phyloP scores from a whole-genome alignment of 2,888 invertebrate genomes.

The Argyresthia goedartella region DNA sequence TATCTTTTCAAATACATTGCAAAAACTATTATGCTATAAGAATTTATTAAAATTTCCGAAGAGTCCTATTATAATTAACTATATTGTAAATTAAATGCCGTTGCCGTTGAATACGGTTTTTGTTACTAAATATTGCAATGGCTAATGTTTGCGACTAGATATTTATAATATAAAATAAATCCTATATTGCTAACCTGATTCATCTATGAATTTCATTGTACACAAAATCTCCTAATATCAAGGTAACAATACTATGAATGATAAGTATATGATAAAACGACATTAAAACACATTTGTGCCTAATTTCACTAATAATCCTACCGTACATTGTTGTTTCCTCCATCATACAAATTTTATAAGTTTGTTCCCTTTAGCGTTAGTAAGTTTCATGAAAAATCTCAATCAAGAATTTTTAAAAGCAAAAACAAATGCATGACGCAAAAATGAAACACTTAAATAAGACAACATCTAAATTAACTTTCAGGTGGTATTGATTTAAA shows the following conservation, averaged over 20 bases:
- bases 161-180: conserved; percentile 35
- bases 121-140: conserved; percentile 59
- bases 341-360: not conserved
- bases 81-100: conserved; percentile 3
- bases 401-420: too few species aligned
- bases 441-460: too few species aligned
- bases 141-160: conserved; percentile 68
- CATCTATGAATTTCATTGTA: conserved; percentile 7
- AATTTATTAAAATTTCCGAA: not conserved
- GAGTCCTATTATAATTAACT: not conserved
- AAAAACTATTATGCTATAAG: not conserved
- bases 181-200: conserved; percentile 38
- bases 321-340: not conserved
- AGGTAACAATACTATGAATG: not conserved
- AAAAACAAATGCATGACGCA: too few species aligned
- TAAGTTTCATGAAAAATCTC: not conserved
- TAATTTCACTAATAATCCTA: not conserved
- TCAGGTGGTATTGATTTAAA: too few species aligned
- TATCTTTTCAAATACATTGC: not conserved
- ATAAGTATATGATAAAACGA: too few species aligned
- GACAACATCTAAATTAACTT: too few species aligned
- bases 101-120: conserved; percentile 13
- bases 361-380: not conserved
- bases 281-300: not conserved
- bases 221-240: not conserved